These are phyloP conservation scores for Cenopis cana DNA, from an alignment of 2,888 invertebrate genomes.

Conservation along the genomic window DNA sequence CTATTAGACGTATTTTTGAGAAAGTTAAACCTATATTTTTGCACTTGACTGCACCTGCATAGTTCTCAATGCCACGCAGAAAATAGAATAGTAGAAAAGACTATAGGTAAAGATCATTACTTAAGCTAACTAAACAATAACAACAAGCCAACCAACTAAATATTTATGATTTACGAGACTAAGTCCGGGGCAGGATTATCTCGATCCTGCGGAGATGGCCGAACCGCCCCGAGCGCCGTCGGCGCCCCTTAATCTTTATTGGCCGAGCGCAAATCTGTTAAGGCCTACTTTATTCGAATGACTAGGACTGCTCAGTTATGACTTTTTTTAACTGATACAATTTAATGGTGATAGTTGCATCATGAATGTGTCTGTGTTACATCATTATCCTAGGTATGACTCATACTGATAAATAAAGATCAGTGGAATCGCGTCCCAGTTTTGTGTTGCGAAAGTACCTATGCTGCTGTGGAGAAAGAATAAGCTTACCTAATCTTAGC, in stretches of 20 bases:
- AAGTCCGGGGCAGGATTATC: conserved; percentile 36
- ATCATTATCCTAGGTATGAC: background rate
- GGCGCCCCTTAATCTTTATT: conserved; percentile 38
- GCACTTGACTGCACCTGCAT: too few species aligned
- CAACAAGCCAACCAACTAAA: conserved; percentile 29
- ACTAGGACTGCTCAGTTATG: background rate
- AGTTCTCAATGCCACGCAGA: too few species aligned
- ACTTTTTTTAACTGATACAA: background rate
- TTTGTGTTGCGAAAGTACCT: background rate
- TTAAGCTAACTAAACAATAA: conserved; percentile 21
- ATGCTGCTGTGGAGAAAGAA: background rate
- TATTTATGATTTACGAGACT: conserved; percentile 41
- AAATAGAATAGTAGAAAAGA: too few species aligned
- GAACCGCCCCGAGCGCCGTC: conserved; percentile 17
- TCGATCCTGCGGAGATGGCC: conserved; percentile 32
- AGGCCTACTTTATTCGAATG: conserved; percentile 39
- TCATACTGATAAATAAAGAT: background rate
- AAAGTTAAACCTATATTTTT: too few species aligned
- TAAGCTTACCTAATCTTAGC: background rate
- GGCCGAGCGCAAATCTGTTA: conserved; percentile 34
- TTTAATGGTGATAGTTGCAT: background rate
- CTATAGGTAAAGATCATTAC: background rate
- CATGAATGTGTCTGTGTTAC: too few species aligned
- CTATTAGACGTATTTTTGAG: too few species aligned
- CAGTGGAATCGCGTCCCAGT: background rate